Percentiles rank a stretch among this genome's conserved stretches.
phyloP scores from a whole-genome alignment of 2,888 invertebrate genomes.

The Scrobipalpa atriplicella region DNA sequence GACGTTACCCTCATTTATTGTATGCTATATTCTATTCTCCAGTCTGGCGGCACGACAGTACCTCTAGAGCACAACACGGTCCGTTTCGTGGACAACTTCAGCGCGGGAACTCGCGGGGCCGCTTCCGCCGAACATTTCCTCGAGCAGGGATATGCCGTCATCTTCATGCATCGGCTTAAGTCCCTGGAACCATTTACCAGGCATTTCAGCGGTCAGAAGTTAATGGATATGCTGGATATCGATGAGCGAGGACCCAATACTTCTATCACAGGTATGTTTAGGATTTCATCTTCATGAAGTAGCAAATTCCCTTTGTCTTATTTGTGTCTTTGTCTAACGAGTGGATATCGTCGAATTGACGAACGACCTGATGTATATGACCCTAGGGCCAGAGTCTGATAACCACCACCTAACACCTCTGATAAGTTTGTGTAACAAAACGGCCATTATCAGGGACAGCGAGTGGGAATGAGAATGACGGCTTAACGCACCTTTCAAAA shows the following conservation, averaged over 20 bases:
- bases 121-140: slow-evolving; percentile 98
- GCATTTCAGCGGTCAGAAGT: slow-evolving; percentile 90
- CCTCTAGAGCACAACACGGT: slow-evolving; percentile 99
- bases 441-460: too few species aligned
- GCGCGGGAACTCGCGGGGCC: slow-evolving; percentile 97
- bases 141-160: slow-evolving; percentile 91
- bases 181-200: slow-evolving; percentile 96
- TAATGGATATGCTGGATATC: slow-evolving; percentile 90
- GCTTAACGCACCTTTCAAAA: too few species aligned
- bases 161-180: slow-evolving; percentile 96
- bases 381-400: too few species aligned
- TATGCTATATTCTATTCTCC: too few species aligned
- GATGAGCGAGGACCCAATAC: slow-evolving; percentile 85
- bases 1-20: too few species aligned
- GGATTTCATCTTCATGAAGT: not conserved
- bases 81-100: slow-evolving; percentile 99
- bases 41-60: slow-evolving; percentile 98
- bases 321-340: too few species aligned
- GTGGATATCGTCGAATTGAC: too few species aligned
- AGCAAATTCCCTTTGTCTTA: not conserved
- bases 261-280: slow-evolving; percentile 82
- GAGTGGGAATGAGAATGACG: too few species aligned
- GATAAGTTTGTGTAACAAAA: too few species aligned
- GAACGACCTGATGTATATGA: too few species aligned
- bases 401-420: too few species aligned